phyloP scores from a whole-genome alignment of 2,888 invertebrate species.

The Hirtodrosophila trivittata region DNA sequence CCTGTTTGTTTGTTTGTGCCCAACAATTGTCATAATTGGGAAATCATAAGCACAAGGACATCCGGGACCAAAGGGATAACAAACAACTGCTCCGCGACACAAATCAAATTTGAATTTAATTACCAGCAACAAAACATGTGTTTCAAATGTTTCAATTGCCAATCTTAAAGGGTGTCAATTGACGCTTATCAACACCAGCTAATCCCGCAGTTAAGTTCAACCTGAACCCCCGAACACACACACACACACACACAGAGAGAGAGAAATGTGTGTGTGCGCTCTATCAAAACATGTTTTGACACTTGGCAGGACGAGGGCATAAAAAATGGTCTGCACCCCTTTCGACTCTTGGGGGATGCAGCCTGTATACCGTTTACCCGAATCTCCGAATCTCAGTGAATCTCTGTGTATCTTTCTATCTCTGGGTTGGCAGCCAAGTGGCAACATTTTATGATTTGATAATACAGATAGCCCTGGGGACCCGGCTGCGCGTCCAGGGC shows the following conservation, averaged over 20 bases:
- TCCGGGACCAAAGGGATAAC: constrained; percentile 22
- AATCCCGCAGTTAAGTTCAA: not conserved
- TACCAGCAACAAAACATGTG: constrained; percentile 72
- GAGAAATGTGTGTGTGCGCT: constrained; percentile 34
- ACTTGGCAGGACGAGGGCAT: constrained; percentile 77
- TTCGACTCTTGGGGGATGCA: constrained; percentile 44
- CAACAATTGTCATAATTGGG: constrained; percentile 73
- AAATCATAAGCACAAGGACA: constrained; percentile 66
- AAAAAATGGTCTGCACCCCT: constrained; percentile 78
- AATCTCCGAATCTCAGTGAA: constrained; percentile 19
- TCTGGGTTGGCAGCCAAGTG: constrained; percentile 69
- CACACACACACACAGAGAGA: constrained; percentile 27
- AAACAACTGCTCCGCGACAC: constrained; percentile 24
- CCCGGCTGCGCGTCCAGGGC: not conserved
- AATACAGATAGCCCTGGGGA: constrained; percentile 79
- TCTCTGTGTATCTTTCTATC: constrained; percentile 16
- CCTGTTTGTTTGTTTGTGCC: constrained; percentile 25
- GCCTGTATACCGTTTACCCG: not conserved
- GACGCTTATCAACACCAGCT: constrained; percentile 30
- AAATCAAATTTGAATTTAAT: constrained; percentile 77
- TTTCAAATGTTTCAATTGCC: constrained; percentile 63
- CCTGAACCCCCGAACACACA: constrained; percentile 33
- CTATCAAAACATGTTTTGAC: constrained; percentile 83
- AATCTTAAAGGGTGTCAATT: constrained; percentile 67
- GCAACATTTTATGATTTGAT: constrained; percentile 83